These are phyloP conservation scores for Ariolimax columbianus DNA, from an alignment of 2,888 invertebrate species.

Conservation along the genomic window DNA sequence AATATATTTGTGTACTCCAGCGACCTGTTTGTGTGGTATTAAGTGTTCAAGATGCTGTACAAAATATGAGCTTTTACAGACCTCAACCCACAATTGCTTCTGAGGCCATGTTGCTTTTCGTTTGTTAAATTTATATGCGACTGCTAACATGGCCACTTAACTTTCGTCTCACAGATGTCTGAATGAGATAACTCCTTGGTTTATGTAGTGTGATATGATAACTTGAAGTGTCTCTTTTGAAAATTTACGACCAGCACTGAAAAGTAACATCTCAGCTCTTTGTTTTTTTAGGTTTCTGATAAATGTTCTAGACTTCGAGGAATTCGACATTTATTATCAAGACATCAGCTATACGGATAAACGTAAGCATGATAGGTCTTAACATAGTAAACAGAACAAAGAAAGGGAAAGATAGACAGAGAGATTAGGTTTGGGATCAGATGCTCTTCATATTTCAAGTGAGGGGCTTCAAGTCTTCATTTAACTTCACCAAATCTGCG, in stretches of 20 bases:
- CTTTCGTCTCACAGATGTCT: neutral
- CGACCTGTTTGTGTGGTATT: too few species aligned
- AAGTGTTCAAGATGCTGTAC: too few species aligned
- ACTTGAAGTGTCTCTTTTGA: neutral
- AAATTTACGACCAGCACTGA: neutral
- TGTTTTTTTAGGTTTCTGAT: neutral
- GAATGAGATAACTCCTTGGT: neutral
- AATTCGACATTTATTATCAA: constrained; percentile 3
- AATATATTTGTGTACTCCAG: too few species aligned
- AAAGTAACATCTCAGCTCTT: neutral
- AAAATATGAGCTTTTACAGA: too few species aligned
- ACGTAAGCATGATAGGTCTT: neutral
- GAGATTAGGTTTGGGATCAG: too few species aligned
- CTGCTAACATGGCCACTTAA: neutral
- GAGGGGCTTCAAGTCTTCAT: too few species aligned
- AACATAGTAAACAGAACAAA: too few species aligned
- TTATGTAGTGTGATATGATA: neutral
- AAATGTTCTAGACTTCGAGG: neutral
- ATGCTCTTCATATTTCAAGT: neutral
- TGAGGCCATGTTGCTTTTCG: too few species aligned
- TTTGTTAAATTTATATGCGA: too few species aligned
- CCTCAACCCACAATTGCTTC: too few species aligned
- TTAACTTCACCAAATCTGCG: too few species aligned
- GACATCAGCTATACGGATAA: neutral
- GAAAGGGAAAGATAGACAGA: too few species aligned